phyloP scores from a whole-genome alignment of 2,797 vertebrate species.

The Artibeus jamaicensis region DNA sequence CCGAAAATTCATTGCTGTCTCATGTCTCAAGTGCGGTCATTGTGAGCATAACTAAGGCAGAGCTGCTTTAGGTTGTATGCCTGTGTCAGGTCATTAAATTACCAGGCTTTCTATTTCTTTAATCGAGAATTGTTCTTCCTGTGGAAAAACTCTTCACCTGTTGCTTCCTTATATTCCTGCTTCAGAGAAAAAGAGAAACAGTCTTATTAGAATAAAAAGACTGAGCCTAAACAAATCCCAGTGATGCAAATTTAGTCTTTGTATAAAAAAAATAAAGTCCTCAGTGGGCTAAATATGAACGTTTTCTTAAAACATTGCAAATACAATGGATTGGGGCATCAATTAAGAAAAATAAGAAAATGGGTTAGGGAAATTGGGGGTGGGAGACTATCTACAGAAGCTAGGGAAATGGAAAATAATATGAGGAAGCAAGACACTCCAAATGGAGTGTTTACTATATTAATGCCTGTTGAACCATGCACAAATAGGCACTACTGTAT shows the following conservation, averaged over 20 bases:
- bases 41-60: background rate
- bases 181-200: background rate
- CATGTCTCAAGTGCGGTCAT: background rate
- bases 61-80: background rate
- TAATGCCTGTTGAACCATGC: background rate
- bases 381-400: background rate
- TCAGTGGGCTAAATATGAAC: constrained; percentile 2
- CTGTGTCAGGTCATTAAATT: background rate
- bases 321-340: background rate
- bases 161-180: background rate
- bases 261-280: background rate
- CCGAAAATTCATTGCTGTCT: background rate
- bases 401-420: background rate
- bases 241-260: constrained; percentile 21
- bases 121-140: background rate
- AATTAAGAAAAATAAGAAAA: background rate
- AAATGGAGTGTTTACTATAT: background rate
- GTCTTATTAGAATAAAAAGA: constrained; percentile 33
- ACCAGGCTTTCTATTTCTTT: background rate
- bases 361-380: background rate
- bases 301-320: background rate
- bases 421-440: background rate
- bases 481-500: background rate
- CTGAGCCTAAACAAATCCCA: constrained; percentile 36
- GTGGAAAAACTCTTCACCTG: constrained; percentile 15